Base-by-base conservation (phyloP, 2,113 vertebrate species). In the Shinisaurus crocodilurus region DNA sequence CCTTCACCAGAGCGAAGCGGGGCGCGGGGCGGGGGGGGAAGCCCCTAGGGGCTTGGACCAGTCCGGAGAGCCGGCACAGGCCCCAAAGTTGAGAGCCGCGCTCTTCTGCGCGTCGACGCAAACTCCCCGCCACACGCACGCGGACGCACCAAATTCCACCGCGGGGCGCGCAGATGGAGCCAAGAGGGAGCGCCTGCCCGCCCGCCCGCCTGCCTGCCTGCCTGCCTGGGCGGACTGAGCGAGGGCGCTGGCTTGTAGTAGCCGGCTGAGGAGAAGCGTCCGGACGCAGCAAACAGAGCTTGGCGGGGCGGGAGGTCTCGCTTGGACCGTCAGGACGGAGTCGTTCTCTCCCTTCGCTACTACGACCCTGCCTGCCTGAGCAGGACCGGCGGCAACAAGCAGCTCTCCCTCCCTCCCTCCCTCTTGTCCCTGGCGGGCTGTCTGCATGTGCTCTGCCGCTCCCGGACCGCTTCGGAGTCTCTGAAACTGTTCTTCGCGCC, bases 401-500 rank as follows among this genome's bases (percentile, higher is more conserved):
- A 18, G 25, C 40, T 9, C 13, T 25, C 12, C 75, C 6, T 32
- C 63, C 23, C 20, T 0, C 4, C 32, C n/a, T n/a, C n/a, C n/a
- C n/a, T n/a, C n/a, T n/a, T n/a, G 2, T 0, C 37, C 10, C 10
- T 0, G 6, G 48, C 13, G 3, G 29, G 15, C 34, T 54, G 40
- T 6, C 29, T 40, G 40, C 20, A 3, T 72, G 70, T 45, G 85
- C 45, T 23, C 40, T 48, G 29, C 6, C 4, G 67, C n/a, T 12
- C n/a, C 5, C 0, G 27, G 3, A 3, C n/a, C 16, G 18, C 6
- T 2, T 40, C 90, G 88, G 90, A 87, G 92, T 90, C 27, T 37
- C 65, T 18, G 65, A 15, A 84, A 45, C n/a, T n/a, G 63, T 69
- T 69, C 40, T 45, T 27, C 27, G 63, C 40, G 60, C 63, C 27